Evolutionary conservation across 2,113 vertebrate species (phyloP), one percentile per base, ranked within the genome.

Genomic region (Phasianus colchicus): DNA sequence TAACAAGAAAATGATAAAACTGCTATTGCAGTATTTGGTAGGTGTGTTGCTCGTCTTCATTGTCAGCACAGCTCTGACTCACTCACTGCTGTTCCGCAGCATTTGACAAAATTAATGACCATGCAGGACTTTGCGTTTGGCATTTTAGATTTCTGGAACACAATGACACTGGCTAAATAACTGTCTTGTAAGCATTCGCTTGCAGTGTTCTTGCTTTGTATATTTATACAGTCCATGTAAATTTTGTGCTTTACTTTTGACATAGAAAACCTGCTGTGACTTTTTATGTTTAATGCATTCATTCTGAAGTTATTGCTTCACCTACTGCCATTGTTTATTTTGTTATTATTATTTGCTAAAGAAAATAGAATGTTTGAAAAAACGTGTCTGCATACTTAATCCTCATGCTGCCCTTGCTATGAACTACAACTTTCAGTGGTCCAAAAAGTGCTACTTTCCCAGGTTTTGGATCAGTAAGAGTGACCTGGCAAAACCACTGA

Each of bases 31-130:
- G 30, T 82, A 74, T 54, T 78, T 61, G 9, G 30, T 61, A 14
- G 19, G 20, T 79, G 6, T 4, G 4, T 50, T 32, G 30, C 25
- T 58, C 47, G 1, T 61, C 54, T 82, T 91, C 64, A 67, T 52
- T 13, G 60, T 34, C 64, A 88, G 18, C 18, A 30, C 43, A 72
- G 16, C 24, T 83, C 19, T 78, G 78, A 65, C 7, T 64, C 20
- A 17, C 5, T 74, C 64, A 42, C 38, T 20, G 22, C 19, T 75
- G 8, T 67, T 87, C 43, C 22, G 73, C 52, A 91, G 36, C 47
- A 61, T 69, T 43, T 85, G 70, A 79, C 29, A 95, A 95, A 96
- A 95, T 18, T 89, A 93, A 85, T 34, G 22, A 34, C 74, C 3
- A 3, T 27, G 47, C 43, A 69, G 63, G 77, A 72, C 54, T 76